These are phyloP conservation scores for Hypotaenidia philippensis DNA, from an alignment of 2,797 vertebrate species.

Conservation along the genomic window DNA sequence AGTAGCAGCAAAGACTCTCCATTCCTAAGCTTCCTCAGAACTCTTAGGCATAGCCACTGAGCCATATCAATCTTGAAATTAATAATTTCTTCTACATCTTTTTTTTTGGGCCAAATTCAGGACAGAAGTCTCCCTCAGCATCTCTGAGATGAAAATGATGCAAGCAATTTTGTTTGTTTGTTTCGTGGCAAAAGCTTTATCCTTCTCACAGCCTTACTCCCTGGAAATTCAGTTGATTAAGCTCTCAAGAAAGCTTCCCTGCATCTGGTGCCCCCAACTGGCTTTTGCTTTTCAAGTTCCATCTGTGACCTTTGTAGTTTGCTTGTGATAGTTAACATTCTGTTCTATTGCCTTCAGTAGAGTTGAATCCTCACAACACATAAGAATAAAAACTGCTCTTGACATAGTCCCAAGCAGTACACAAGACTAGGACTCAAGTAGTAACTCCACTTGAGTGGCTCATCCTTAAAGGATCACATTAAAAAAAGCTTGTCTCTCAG, in stretches of 20 bases:
- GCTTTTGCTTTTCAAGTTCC: conserved; percentile 37
- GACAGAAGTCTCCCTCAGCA: not conserved
- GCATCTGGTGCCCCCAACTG: conserved; percentile 22
- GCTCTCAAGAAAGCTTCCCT: not conserved
- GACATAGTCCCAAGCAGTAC: not conserved
- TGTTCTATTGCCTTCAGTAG: conserved; percentile 6
- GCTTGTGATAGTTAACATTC: not conserved
- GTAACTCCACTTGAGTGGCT: not conserved
- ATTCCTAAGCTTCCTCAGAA: conserved; percentile 7
- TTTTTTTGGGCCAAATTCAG: not conserved
- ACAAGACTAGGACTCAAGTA: not conserved
- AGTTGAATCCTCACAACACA: not conserved
- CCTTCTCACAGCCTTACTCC: not conserved
- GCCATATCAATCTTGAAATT: not conserved
- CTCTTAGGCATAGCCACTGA: not conserved
- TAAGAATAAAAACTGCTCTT: not conserved
- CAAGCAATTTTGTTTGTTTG: not conserved
- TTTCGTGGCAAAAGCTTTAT: not conserved
- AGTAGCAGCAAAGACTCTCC: not conserved
- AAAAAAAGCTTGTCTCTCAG: not conserved
- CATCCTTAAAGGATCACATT: not conserved
- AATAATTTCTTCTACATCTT: not conserved
- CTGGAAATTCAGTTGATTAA: not conserved
- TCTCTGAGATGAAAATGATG: not conserved
- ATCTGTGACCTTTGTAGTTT: conserved; percentile 23